Percentiles rank a stretch among this genome's conserved stretches.
These are phyloP conservation scores for Acronicta leporina DNA, from an alignment of 2,888 invertebrate species.

Conservation along the genomic window DNA sequence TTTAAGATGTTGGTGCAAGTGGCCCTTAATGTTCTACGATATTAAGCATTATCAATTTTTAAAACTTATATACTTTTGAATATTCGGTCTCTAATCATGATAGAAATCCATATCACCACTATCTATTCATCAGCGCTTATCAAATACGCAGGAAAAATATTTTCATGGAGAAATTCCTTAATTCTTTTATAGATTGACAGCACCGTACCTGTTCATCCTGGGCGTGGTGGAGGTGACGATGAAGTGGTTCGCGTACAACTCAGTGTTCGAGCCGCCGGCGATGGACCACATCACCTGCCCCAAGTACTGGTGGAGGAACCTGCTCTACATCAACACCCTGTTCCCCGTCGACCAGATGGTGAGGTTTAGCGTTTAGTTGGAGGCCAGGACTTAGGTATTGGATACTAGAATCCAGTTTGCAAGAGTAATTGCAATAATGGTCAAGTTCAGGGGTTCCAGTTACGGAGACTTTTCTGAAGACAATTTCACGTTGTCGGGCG, in stretches of 20 bases:
- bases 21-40: too few species aligned
- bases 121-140: too few species aligned
- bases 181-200: constrained; percentile 89
- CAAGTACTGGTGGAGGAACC: constrained; percentile 96
- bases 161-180: neutral
- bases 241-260: constrained; percentile 95
- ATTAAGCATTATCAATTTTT: too few species aligned
- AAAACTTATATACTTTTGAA: too few species aligned
- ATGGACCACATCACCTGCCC: constrained; percentile 95
- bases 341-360: constrained; percentile 96
- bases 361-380: constrained; percentile 59
- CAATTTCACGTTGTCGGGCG: too few species aligned
- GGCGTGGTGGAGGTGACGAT: constrained; percentile 95
- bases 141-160: neutral
- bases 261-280: constrained; percentile 95
- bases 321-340: constrained; percentile 95
- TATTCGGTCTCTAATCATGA: too few species aligned
- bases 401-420: too few species aligned
- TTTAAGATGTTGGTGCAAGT: too few species aligned
- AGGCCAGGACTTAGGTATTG: neutral
- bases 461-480: too few species aligned
- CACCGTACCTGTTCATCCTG: constrained; percentile 94
- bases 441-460: too few species aligned
- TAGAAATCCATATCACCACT: too few species aligned
- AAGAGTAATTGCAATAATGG: too few species aligned